Base-by-base conservation (phyloP, 2,797 vertebrate genomes). In the Myotis daubentonii region DNA sequence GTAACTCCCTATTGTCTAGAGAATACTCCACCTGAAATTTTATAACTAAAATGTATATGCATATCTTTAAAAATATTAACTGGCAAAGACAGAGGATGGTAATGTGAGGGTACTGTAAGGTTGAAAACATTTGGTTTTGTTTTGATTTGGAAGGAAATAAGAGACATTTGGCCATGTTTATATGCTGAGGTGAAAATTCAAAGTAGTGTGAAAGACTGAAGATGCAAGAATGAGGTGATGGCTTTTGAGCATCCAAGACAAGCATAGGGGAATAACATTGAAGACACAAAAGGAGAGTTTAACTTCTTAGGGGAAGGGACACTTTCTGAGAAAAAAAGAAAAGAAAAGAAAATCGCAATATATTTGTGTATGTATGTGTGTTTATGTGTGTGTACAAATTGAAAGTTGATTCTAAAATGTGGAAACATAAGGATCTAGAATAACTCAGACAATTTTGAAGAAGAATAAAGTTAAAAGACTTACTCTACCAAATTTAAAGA, bases 281-380 rank as follows among this genome's bases (percentile, higher is more conserved):
- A 83, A 66, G 72, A n/a, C 88, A 83, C 17, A 33, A 68, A 79
- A 78, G 9, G 60, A 84, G 12, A 79, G 15, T 72, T 79, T 71
- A 84, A 71, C 8, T 88, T 92, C 79, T 78, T 51, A 74, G 86
- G 33, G 79, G 62, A 89, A 95, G 38, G 47, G 47, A 75, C n/a
- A 84, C 80, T 89, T 96, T 89, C 66, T 65, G 76, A 93, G 51
- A 81, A 49, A 93, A 92, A 92, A 91, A 93, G 70, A 70, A 89
- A 25, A 49, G 28, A 87, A 94, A 81, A 85, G 68, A 91, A 92
- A 78, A 82, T n/a, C 2, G 3, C 25, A 28, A 41, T 71, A 28
- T 38, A 51, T 74, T n/a, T 91, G 38, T 89, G 23, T 72, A 49
- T 33, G 38, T 51, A 23, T n/a, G 20, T 66, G 65, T n/a, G 30